Conservation (phyloP, 2,888 invertebrate species). For the Rhodophaea formosa region DNA sequence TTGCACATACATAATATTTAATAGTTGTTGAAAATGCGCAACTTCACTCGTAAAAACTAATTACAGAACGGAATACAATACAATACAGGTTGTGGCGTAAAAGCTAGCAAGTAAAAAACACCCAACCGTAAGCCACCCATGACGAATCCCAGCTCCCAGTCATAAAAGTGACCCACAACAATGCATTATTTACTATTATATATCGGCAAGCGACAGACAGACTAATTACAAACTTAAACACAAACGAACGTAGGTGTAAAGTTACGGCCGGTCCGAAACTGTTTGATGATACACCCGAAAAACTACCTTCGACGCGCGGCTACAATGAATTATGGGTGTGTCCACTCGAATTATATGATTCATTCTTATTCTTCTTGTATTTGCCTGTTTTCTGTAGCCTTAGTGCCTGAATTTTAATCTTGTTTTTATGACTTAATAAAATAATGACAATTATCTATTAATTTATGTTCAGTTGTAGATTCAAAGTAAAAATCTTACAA, state of each 20-base stretch:
- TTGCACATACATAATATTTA: no score
- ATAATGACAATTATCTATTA: no score
- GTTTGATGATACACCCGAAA: slow-evolving; percentile 60
- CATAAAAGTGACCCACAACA: slow-evolving; percentile 77
- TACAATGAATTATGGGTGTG: slow-evolving; percentile 46
- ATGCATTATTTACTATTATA: slow-evolving; percentile 80
- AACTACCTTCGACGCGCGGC: slow-evolving; percentile 55
- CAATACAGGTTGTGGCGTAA: slow-evolving; percentile 8
- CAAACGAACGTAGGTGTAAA: slow-evolving; percentile 72
- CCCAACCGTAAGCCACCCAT: slow-evolving; percentile 68
- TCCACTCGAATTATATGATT: no score
- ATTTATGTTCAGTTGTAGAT: no score
- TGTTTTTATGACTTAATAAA: no score
- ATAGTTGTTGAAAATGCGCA: background rate
- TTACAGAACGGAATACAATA: slow-evolving; percentile 14
- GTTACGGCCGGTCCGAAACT: slow-evolving; percentile 55
- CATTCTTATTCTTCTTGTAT: no score
- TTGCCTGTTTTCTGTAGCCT: no score
- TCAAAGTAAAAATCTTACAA: no score
- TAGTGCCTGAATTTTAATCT: no score
- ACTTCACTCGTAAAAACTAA: slow-evolving; percentile 8
- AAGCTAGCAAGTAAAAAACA: slow-evolving; percentile 28
- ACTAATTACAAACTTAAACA: slow-evolving; percentile 76
- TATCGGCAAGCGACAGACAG: slow-evolving; percentile 73
- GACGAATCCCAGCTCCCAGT: slow-evolving; percentile 63